Evolutionary conservation across 2,888 invertebrate genomes (phyloP).

Genomic region (Philereme transversata): DNA sequence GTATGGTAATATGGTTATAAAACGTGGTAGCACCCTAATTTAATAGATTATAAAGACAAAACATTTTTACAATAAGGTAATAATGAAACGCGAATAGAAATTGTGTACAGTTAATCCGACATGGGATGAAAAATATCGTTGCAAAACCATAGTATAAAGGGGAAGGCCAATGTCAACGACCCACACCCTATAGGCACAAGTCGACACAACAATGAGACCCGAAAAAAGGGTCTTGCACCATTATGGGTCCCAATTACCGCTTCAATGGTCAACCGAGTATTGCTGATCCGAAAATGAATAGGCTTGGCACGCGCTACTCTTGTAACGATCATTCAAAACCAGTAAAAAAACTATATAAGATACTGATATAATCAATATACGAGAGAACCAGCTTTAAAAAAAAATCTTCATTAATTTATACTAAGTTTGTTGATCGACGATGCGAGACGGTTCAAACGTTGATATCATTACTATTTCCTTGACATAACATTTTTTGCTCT

Average conservation of each 20-base stretch:
- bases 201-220: conserved; percentile 67
- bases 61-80: conserved; percentile 32
- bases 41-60: conserved; percentile 55
- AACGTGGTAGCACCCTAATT: conserved; percentile 47
- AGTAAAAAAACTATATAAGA: conserved; percentile 35
- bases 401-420: background rate
- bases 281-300: conserved; percentile 58
- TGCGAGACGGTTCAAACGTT: too few relatives aligned
- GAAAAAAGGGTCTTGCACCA: conserved; percentile 75
- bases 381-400: conserved; percentile 9
- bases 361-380: conserved; percentile 27
- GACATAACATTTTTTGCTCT: too few relatives aligned
- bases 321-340: conserved; percentile 47
- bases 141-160: conserved; percentile 70
- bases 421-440: too few relatives aligned
- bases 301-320: conserved; percentile 52
- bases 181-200: conserved; percentile 63
- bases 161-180: conserved; percentile 81
- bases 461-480: background rate
- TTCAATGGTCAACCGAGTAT: conserved; percentile 66
- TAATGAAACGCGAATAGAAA: conserved; percentile 62
- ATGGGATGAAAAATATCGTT: conserved; percentile 69
- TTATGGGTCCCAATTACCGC: conserved; percentile 73
- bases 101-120: conserved; percentile 74
- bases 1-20: conserved; percentile 15